phyloP scores from a whole-genome alignment of 2,113 vertebrate genomes.

The Ochotona curzoniae region DNA sequence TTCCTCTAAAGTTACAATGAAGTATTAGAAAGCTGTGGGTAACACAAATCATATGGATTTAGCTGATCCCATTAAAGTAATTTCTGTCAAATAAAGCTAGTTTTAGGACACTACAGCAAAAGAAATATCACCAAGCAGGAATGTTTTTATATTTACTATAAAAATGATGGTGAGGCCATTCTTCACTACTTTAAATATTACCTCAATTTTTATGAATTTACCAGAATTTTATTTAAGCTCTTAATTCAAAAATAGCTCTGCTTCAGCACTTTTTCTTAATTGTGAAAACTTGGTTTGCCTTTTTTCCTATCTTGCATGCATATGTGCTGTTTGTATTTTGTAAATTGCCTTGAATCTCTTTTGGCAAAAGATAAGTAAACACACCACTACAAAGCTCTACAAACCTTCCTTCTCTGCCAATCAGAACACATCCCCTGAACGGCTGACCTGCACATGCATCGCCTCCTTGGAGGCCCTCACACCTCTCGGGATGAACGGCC shows the following conservation, averaged over 20 bases:
- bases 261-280: background rate
- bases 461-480: background rate
- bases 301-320: background rate
- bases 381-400: background rate
- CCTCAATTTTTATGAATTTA: background rate
- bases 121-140: background rate
- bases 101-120: background rate
- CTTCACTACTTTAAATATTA: background rate
- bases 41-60: background rate
- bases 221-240: background rate
- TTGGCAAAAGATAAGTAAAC: constrained; percentile 12
- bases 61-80: background rate
- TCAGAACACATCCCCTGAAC: background rate
- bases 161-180: background rate
- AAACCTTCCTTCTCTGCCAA: background rate
- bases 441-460: background rate
- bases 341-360: background rate
- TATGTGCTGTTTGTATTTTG: background rate
- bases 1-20: background rate
- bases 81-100: background rate
- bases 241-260: constrained; percentile 18
- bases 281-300: background rate
- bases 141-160: background rate
- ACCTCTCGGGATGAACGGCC: background rate
- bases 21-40: background rate